phyloP scores from a whole-genome alignment of 1,140 invertebrate species.

The Magallana angulata region DNA sequence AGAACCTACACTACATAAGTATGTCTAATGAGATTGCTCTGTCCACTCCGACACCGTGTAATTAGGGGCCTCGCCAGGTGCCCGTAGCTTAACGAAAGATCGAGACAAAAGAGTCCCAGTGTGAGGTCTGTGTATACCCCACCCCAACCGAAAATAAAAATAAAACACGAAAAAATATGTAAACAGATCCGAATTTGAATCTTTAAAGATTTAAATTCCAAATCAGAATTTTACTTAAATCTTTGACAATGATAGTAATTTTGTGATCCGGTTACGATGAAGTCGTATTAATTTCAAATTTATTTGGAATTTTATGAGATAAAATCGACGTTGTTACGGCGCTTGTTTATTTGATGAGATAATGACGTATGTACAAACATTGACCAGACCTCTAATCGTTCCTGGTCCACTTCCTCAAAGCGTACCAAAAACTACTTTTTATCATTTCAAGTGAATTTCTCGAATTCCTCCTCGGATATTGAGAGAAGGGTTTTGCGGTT shows the following conservation, averaged over 20 bases:
- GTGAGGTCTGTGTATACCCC: too few species aligned
- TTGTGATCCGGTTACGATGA: neutral
- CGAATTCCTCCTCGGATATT: conserved; percentile 8
- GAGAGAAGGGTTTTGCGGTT: neutral
- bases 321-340: neutral
- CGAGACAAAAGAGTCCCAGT: neutral
- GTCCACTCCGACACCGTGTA: neutral
- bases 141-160: neutral
- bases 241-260: neutral
- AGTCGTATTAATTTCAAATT: neutral
- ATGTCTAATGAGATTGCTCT: neutral
- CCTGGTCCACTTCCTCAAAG: neutral
- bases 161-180: neutral
- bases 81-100: neutral
- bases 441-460: conserved; percentile 24
- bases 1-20: conserved; percentile 17
- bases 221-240: neutral
- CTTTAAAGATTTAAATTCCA: too few species aligned
- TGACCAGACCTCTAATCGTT: conserved; percentile 18
- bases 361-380: conserved; percentile 26
- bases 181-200: neutral
- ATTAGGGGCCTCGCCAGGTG: conserved; percentile 3
- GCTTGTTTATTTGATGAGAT: neutral
- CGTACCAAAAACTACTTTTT: conserved; percentile 24
- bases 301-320: neutral